Evolutionary conservation across 2,888 invertebrate species (phyloP), one percentile per base, ranked within the genome.

Genomic region (Homarus gammarus): DNA sequence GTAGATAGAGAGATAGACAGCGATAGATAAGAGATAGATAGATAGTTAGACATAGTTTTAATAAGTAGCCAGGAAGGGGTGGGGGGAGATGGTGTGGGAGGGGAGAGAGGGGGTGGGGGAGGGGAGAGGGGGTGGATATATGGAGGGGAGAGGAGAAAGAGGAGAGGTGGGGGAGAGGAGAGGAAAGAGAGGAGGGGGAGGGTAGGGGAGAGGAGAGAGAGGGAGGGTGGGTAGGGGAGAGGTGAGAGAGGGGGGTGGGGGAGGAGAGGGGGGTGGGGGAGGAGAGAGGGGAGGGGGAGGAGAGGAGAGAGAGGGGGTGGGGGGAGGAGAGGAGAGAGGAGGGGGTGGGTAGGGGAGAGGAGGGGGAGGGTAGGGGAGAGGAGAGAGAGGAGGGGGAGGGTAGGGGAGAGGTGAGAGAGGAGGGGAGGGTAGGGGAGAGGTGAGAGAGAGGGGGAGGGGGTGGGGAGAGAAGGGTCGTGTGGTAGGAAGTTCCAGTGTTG

Each of bases 351-450:
- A 56, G 38, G 88, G 73, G 75, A 83, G 84, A 83, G 82, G 73
- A 75, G 72, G 73, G 72, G 87, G 72, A 73, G 73, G 82, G 83
- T 73, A 81, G 73, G 72, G 82, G 72, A 73, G 83, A 73, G 73
- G 87, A 83, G 82, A 87, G 73, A 87, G 79, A 86, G 85, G 77
- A 36, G 44, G 44, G 49, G 77, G 27, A 61, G 78, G 40, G 84
- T 10, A 36, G 40, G 84, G 31, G 84, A 38, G 73, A 27, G 73
- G 44, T 84, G 77, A 72, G 82, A 87, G 87, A 82, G 61, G 73
- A 82, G 87, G 49, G 83, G 72, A 73, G 73, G 83, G 82, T 72
- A 83, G 83, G 82, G 73, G 72, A 87, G 82, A 75, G 44, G 70
- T 81, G 81, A n/a, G 36, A n/a, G 38, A 49, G 22, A 36, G 40